phyloP scores from a whole-genome alignment of 2,113 vertebrate genomes.

The Oxygymnocypris stewartii region DNA sequence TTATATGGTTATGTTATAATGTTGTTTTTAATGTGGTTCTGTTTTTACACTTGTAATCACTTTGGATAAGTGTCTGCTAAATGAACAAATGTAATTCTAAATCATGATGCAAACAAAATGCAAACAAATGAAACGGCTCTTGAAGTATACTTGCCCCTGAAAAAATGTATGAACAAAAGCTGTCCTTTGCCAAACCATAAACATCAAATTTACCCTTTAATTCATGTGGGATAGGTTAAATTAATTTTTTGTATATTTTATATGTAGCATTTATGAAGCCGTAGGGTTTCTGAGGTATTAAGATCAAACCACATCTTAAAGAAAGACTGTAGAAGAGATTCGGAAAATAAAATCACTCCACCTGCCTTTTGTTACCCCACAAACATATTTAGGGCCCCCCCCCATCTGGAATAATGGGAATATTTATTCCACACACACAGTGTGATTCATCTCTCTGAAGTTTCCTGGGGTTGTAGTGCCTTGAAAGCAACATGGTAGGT shows the following conservation, averaged over 20 bases:
- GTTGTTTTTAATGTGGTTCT: too few species aligned
- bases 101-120: too few species aligned
- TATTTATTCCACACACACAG: conserved; percentile 16
- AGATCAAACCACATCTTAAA: conserved; percentile 43
- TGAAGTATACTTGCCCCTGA: too few species aligned
- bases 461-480: conserved; percentile 31
- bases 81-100: too few species aligned
- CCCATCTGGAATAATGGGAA: conserved; percentile 4
- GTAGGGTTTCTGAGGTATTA: background rate
- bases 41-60: too few species aligned
- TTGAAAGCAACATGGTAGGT: conserved; percentile 21
- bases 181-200: background rate
- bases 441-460: conserved; percentile 30
- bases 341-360: conserved; percentile 13
- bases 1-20: too few species aligned
- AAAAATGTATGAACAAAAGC: background rate
- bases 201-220: background rate
- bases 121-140: too few species aligned
- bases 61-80: too few species aligned
- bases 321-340: conserved; percentile 22
- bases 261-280: background rate
- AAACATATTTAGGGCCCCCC: background rate
- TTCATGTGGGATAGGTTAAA: conserved; percentile 34
- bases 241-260: background rate
- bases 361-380: background rate